Percentiles rank a stretch among this genome's conserved stretches.
Conservation (phyloP, 2,888 invertebrate genomes). For the Sminthurides aquaticus region DNA sequence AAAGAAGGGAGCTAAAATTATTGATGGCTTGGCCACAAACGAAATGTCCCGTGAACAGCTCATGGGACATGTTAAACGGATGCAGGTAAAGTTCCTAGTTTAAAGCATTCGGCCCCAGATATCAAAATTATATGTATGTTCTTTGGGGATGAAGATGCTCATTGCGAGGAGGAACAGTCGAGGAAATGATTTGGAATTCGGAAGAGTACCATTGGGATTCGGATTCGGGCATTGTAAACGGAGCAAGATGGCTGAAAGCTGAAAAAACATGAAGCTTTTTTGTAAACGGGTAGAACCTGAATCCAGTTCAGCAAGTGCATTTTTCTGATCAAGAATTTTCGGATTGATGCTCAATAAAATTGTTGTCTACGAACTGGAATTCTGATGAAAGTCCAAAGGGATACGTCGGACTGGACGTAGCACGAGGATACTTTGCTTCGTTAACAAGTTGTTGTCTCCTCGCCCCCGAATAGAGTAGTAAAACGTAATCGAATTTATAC, state of each 20-base stretch:
- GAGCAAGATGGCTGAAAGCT: too few relatives aligned
- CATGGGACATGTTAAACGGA: slow-evolving; percentile 74
- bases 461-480: neutral
- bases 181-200: too few relatives aligned
- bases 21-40: slow-evolving; percentile 86
- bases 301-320: neutral
- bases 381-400: too few relatives aligned
- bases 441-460: neutral
- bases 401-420: too few relatives aligned
- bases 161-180: neutral
- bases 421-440: neutral
- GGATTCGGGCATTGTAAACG: too few relatives aligned
- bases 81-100: slow-evolving; percentile 59
- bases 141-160: neutral
- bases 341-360: too few relatives aligned
- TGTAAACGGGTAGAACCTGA: neutral
- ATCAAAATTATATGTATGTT: neutral
- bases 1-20: slow-evolving; percentile 44
- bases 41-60: slow-evolving; percentile 89
- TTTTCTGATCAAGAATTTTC: too few relatives aligned
- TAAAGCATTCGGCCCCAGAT: too few relatives aligned
- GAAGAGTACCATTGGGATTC: too few relatives aligned
- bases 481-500: neutral
- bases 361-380: too few relatives aligned
- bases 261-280: neutral